Conservation (phyloP, 1,140 invertebrate species). For the Drosophila ambigua region DNA sequence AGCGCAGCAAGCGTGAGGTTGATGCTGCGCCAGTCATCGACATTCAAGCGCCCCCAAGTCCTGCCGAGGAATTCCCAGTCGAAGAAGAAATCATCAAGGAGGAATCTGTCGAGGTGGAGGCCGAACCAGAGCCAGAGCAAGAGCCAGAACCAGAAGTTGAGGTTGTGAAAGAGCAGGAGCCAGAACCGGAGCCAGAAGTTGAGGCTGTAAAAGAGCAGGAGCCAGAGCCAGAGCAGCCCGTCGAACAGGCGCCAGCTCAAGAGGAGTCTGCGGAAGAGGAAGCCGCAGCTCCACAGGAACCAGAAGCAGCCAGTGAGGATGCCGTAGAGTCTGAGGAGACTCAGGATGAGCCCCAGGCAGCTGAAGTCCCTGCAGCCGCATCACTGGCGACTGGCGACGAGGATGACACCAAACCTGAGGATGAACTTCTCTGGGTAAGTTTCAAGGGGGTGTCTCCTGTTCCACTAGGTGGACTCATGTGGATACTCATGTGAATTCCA, state of each 20-base stretch:
- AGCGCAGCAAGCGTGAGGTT: conserved; percentile 82
- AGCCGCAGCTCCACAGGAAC: conserved; percentile 40
- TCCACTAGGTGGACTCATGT: too few relatives aligned
- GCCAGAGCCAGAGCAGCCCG: conserved; percentile 20
- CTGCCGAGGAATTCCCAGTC: conserved; percentile 76
- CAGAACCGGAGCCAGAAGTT: conserved; percentile 85
- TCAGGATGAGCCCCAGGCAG: conserved; percentile 36
- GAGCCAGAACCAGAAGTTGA: conserved; percentile 50
- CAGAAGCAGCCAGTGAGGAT: conserved; percentile 45
- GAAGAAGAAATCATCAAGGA: conserved; percentile 73
- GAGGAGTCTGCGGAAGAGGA: conserved; percentile 60
- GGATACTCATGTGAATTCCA: conserved; percentile 53
- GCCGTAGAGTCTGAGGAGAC: conserved; percentile 47
- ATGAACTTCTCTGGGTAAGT: conserved; percentile 86
- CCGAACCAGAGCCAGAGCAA: background rate
- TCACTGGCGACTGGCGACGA: conserved; percentile 56
- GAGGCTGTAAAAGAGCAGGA: conserved; percentile 27
- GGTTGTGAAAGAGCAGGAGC: conserved; percentile 58
- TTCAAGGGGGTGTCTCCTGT: too few relatives aligned
- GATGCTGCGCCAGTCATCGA: conserved; percentile 67
- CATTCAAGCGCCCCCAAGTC: conserved; percentile 68
- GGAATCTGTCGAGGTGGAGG: conserved; percentile 50
- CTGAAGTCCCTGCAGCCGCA: background rate
- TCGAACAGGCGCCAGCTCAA: conserved; percentile 47
- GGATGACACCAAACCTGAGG: conserved; percentile 85